Conservation (phyloP, 2,888 invertebrate species). For the Tubiluchus corallicola region DNA sequence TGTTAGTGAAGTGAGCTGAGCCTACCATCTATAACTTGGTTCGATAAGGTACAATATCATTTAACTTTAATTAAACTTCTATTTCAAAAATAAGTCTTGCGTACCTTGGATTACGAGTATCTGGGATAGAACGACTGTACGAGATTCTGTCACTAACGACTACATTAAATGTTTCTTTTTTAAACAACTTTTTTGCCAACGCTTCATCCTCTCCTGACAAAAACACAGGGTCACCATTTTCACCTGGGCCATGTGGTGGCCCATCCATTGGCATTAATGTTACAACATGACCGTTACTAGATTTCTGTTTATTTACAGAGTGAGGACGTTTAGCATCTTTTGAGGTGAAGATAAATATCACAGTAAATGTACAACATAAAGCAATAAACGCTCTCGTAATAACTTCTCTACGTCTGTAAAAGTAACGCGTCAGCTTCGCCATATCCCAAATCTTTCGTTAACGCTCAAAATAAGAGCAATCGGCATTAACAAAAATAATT, state of each 20-base stretch:
- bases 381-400: background rate
- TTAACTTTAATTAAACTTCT: no score
- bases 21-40: no score
- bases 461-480: no score
- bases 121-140: background rate
- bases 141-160: background rate
- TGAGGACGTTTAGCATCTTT: no score
- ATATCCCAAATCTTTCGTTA: no score
- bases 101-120: background rate
- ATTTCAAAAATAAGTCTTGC: no score
- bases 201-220: background rate
- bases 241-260: background rate
- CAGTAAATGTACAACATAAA: background rate
- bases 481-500: no score
- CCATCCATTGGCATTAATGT: background rate
- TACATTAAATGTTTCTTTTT: conserved; percentile 3
- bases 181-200: background rate
- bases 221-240: background rate
- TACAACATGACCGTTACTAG: background rate
- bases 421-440: background rate
- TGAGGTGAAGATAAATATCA: background rate
- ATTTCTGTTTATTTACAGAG: background rate
- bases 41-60: no score
- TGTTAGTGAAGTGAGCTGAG: no score
- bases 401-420: background rate